Conservation (phyloP, 2,888 invertebrate species). For the Ochropleura leucogaster region DNA sequence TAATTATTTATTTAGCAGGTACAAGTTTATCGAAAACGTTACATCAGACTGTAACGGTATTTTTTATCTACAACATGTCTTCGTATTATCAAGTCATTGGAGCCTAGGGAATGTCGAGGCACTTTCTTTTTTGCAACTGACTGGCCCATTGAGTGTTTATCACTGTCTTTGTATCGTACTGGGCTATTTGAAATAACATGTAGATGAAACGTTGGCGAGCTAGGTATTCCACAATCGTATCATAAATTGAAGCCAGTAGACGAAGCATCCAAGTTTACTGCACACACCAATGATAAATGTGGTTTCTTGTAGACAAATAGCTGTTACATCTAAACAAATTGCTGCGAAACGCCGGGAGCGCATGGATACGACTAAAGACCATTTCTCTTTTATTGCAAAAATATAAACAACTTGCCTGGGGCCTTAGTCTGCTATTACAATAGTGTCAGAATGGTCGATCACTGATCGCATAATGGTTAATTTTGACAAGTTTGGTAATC, state of each 20-base stretch:
- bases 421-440: too few species aligned
- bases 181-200: slow-evolving; percentile 62
- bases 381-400: slow-evolving; percentile 75
- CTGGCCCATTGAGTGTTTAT: slow-evolving; percentile 28
- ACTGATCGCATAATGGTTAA: too few species aligned
- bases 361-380: slow-evolving; percentile 70
- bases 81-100: slow-evolving; percentile 31
- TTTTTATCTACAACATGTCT: slow-evolving; percentile 40
- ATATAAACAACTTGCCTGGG: slow-evolving; percentile 74
- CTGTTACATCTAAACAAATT: slow-evolving; percentile 80
- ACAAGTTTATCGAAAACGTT: slow-evolving; percentile 66
- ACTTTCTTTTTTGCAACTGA: slow-evolving; percentile 28
- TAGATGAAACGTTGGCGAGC: slow-evolving; percentile 65
- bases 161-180: slow-evolving; percentile 43
- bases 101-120: slow-evolving; percentile 12
- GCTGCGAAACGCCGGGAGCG: slow-evolving; percentile 69
- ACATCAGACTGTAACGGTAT: slow-evolving; percentile 55
- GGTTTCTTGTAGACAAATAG: slow-evolving; percentile 82
- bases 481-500: too few species aligned
- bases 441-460: too few species aligned
- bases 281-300: slow-evolving; percentile 78
- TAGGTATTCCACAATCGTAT: slow-evolving; percentile 77
- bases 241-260: slow-evolving; percentile 76
- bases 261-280: slow-evolving; percentile 69
- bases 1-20: slow-evolving; percentile 63